phyloP scores from a whole-genome alignment of 2,797 vertebrate genomes.

The Morus bassanus region DNA sequence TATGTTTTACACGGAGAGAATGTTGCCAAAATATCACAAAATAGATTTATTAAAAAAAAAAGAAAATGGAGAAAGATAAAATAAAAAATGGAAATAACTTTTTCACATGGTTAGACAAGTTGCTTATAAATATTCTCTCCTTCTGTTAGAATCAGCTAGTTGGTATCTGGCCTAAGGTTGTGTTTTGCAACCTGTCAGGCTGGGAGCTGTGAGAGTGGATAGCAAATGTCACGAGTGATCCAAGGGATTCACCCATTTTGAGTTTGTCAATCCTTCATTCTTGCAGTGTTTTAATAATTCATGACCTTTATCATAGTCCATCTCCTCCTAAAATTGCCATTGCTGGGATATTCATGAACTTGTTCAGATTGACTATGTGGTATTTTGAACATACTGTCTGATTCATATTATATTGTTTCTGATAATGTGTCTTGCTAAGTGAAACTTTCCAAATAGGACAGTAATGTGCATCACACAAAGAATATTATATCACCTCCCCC shows the following conservation, averaged over 20 bases:
- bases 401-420: neutral
- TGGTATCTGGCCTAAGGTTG: neutral
- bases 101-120: neutral
- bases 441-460: neutral
- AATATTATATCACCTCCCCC: neutral
- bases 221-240: neutral
- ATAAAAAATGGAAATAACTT: neutral
- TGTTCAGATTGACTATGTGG: neutral
- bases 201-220: neutral
- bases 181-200: neutral
- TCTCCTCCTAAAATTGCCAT: neutral
- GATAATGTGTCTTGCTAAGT: neutral
- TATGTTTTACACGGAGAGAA: conserved; percentile 16
- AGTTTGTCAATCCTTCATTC: conserved; percentile 11
- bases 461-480: neutral
- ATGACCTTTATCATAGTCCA: neutral
- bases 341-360: neutral
- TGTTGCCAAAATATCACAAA: conserved; percentile 19
- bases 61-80: neutral
- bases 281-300: neutral
- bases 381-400: neutral
- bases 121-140: neutral
- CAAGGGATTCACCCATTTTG: neutral
- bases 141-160: neutral
- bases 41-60: conserved; percentile 9